phyloP scores from a whole-genome alignment of 2,113 vertebrate species.

The Cyphomyrus discorhynchus region DNA sequence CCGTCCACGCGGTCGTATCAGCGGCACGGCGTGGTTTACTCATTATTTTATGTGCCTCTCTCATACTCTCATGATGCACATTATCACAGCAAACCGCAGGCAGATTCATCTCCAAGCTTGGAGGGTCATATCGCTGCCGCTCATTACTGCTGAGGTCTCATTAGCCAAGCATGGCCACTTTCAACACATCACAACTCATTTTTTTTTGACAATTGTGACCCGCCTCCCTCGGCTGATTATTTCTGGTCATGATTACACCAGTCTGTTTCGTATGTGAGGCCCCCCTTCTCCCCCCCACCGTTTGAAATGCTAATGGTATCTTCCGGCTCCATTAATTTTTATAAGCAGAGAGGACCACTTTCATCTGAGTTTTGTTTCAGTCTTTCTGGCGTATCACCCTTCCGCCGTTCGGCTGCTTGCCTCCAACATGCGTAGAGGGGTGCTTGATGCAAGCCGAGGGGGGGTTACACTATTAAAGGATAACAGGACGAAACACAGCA shows the following conservation, averaged over 20 bases:
- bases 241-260: neutral
- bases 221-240: neutral
- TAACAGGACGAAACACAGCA: neutral
- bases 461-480: neutral
- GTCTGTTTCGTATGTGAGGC: neutral
- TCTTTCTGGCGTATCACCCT: neutral
- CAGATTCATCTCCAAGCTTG: neutral
- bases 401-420: neutral
- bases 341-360: neutral
- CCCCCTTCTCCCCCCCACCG: neutral
- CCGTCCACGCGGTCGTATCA: too few relatives aligned
- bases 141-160: neutral
- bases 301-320: slow-evolving; percentile 12
- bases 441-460: neutral
- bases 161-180: neutral
- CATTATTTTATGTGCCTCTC: neutral
- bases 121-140: neutral
- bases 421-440: neutral
- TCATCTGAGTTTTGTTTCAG: slow-evolving; percentile 14
- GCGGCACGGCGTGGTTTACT: neutral
- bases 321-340: neutral
- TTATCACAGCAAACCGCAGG: neutral
- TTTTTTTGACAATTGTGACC: neutral
- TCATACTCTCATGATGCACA: neutral
- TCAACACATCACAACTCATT: neutral